Percentiles rank a stretch among this genome's conserved stretches.
Evolutionary conservation across 2,113 vertebrate genomes (phyloP).

Genomic region (Marmota monax): DNA sequence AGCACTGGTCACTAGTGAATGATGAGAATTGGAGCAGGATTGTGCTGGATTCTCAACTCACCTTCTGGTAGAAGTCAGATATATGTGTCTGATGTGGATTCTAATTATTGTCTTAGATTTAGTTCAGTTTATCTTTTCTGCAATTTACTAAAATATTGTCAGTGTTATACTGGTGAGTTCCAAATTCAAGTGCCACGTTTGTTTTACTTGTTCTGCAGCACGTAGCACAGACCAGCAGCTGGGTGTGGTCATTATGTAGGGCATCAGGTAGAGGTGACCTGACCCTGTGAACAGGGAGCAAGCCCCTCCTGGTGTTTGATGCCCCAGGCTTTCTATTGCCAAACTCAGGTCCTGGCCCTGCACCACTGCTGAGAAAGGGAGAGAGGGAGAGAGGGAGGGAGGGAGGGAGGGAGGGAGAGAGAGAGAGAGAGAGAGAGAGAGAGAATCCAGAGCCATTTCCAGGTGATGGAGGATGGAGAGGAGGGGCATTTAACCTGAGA

Average conservation of each 20-base stretch:
- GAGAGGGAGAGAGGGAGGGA: too few relatives aligned
- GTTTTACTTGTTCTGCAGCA: background rate
- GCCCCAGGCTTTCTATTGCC: background rate
- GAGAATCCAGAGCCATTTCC: background rate
- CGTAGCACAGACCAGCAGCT: too few relatives aligned
- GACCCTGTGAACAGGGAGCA: too few relatives aligned
- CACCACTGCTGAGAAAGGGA: rapidly evolving
- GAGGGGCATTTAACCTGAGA: background rate
- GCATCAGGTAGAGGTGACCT: rapidly evolving
- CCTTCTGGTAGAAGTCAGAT: background rate
- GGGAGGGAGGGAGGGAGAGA: background rate
- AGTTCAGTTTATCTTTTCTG: background rate
- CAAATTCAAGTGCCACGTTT: rapidly evolving
- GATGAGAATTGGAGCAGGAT: rapidly evolving
- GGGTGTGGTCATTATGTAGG: background rate
- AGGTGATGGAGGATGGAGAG: background rate
- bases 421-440: too few relatives aligned
- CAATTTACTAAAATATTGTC: background rate
- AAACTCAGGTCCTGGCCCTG: background rate
- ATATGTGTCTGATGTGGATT: background rate
- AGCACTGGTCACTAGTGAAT: rapidly evolving
- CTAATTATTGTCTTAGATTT: background rate
- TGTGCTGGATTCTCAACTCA: rapidly evolving
- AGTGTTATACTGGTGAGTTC: background rate
- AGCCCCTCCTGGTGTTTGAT: background rate